Evolutionary conservation across 2,797 vertebrate species (phyloP).

Genomic region (Aselliscus stoliczkanus): DNA sequence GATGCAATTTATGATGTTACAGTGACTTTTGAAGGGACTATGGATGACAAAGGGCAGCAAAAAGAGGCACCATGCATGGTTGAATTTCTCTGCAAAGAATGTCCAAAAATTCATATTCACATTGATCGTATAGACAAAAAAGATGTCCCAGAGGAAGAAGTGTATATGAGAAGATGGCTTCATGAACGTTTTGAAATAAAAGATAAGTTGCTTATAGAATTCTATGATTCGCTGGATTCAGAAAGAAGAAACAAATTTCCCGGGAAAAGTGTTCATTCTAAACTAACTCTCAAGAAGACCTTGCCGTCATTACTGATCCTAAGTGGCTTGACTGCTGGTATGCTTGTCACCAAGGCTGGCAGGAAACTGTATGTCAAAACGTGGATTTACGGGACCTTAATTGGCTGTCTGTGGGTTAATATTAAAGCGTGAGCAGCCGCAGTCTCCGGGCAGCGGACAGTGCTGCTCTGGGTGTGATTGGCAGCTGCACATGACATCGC

Average conservation of each 20-base stretch:
- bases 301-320: conserved; percentile 91
- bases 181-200: conserved; percentile 96
- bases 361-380: conserved; percentile 93
- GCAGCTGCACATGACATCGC: conserved; percentile 57
- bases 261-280: conserved; percentile 87
- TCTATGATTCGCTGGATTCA: conserved; percentile 91
- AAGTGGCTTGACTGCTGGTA: conserved; percentile 89
- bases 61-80: conserved; percentile 91
- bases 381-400: conserved; percentile 93
- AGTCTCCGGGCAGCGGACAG: conserved; percentile 47
- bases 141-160: conserved; percentile 90
- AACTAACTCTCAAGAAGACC: conserved; percentile 90
- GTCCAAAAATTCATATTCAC: conserved; percentile 92
- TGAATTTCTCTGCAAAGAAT: conserved; percentile 97
- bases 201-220: conserved; percentile 94
- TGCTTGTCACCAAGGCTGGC: conserved; percentile 92
- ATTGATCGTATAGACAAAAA: conserved; percentile 92
- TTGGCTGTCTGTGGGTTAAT: conserved; percentile 95
- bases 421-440: conserved; percentile 83
- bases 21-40: conserved; percentile 93
- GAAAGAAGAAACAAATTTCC: conserved; percentile 90
- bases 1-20: conserved; percentile 96
- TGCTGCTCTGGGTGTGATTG: conserved; percentile 48
- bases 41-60: conserved; percentile 83
- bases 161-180: conserved; percentile 93